phyloP scores from a whole-genome alignment of 2,797 vertebrate species.

The Brotula barbata region DNA sequence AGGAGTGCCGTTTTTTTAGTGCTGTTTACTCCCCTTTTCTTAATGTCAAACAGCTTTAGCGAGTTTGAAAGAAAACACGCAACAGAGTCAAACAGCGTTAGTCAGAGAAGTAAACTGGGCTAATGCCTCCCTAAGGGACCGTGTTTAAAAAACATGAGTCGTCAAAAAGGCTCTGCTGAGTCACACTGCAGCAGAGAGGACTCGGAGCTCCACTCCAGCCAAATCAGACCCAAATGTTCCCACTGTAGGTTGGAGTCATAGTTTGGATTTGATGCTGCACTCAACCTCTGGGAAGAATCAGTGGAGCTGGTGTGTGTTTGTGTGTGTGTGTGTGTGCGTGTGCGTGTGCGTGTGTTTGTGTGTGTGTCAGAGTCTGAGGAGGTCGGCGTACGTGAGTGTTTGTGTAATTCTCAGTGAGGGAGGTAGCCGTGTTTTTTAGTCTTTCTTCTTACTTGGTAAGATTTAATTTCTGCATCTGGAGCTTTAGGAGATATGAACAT shows the following conservation, averaged over 20 bases:
- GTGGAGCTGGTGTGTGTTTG: background rate
- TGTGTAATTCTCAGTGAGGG: too few relatives aligned
- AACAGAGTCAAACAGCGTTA: constrained; percentile 11
- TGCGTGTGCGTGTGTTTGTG: background rate
- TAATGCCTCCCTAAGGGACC: constrained; percentile 6
- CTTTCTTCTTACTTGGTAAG: too few relatives aligned
- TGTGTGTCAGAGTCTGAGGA: too few relatives aligned
- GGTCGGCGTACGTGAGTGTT: too few relatives aligned
- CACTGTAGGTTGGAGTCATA: constrained; percentile 28
- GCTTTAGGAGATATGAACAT: too few relatives aligned
- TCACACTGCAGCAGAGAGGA: constrained; percentile 19
- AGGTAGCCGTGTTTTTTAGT: too few relatives aligned
- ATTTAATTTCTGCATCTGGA: too few relatives aligned
- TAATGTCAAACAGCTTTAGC: background rate
- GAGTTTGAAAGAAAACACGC: background rate
- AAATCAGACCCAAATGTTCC: constrained; percentile 28
- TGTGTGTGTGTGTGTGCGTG: background rate
- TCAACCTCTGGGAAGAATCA: constrained; percentile 6
- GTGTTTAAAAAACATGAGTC: constrained; percentile 35
- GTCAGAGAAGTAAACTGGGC: constrained; percentile 7
- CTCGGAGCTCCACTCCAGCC: constrained; percentile 12
- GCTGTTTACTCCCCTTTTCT: background rate
- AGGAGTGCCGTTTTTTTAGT: background rate
- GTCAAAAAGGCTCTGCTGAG: constrained; percentile 13
- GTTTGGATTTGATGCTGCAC: background rate